These are phyloP conservation scores for Rhagonycha fulva DNA, from an alignment of 2,888 invertebrate genomes.

Conservation along the genomic window DNA sequence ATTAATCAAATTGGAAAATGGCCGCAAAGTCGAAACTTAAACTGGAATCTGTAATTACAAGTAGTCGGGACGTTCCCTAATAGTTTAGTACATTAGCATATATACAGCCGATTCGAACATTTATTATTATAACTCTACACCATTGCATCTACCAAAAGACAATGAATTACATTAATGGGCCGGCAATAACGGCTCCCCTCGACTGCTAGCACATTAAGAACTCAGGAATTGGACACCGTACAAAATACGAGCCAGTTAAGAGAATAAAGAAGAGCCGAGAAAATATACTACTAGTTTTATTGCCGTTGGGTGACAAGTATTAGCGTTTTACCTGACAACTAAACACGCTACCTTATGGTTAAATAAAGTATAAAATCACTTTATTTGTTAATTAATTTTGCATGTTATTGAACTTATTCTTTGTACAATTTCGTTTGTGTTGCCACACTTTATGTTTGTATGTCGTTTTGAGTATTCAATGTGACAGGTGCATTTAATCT, in stretches of 20 bases:
- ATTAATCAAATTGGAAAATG: background rate
- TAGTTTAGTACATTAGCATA: slow-evolving; percentile 35
- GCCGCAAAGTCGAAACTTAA: background rate
- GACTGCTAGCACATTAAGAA: slow-evolving; percentile 52
- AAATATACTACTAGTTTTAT: slow-evolving; percentile 54
- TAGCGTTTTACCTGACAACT: slow-evolving; percentile 52
- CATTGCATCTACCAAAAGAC: slow-evolving; percentile 45
- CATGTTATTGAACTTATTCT: slow-evolving; percentile 45
- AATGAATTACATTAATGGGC: slow-evolving; percentile 56
- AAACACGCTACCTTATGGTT: slow-evolving; percentile 48
- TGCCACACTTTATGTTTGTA: background rate
- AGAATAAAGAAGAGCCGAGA: slow-evolving; percentile 53
- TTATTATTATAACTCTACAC: slow-evolving; percentile 39
- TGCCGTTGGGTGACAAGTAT: slow-evolving; percentile 51
- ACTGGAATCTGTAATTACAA: slow-evolving; percentile 24
- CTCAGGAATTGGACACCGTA: slow-evolving; percentile 53
- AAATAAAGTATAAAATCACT: slow-evolving; percentile 52
- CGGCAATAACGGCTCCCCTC: slow-evolving; percentile 50
- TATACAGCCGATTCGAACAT: slow-evolving; percentile 37
- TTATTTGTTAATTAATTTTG: slow-evolving; percentile 54
- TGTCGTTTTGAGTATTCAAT: background rate
- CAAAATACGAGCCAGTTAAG: slow-evolving; percentile 55
- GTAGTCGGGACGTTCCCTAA: slow-evolving; percentile 23
- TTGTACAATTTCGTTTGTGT: slow-evolving; percentile 10
- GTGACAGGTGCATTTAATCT: background rate